A percentile compares a stretch with the other conserved stretches of the same genome.
These are phyloP conservation scores for Aegotheles bennettii DNA, from an alignment of 2,113 vertebrate genomes.

Conservation along the genomic window DNA sequence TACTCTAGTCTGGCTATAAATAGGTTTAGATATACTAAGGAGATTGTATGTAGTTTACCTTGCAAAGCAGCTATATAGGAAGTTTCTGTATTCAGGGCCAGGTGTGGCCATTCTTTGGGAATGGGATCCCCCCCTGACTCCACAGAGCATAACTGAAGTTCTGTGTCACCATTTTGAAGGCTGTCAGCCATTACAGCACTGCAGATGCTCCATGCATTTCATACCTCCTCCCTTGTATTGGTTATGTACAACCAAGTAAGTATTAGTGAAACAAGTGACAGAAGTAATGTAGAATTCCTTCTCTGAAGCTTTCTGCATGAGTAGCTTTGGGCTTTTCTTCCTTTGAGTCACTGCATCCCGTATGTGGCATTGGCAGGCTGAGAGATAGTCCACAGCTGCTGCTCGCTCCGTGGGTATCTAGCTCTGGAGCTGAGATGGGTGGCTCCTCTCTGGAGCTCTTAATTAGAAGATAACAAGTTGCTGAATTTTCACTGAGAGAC, in stretches of 20 bases:
- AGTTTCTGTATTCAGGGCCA: neutral
- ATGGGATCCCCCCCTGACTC: neutral
- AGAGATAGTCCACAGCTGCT: conserved; percentile 4
- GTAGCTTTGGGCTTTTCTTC: neutral
- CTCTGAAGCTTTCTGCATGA: neutral
- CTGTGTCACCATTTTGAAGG: conserved; percentile 14
- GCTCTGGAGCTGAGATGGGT: neutral
- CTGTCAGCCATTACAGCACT: neutral
- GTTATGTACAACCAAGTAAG: neutral
- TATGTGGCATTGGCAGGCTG: neutral
- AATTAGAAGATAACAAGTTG: conserved; percentile 35
- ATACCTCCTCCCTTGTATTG: neutral
- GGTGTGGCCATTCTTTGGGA: neutral
- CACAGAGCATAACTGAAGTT: neutral
- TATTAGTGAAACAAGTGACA: neutral
- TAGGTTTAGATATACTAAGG: neutral
- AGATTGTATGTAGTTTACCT: neutral
- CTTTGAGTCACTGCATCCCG: neutral
- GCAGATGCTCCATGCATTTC: neutral
- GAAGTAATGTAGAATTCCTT: neutral
- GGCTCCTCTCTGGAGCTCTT: conserved; percentile 32
- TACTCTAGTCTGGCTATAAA: neutral
- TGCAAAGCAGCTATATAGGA: neutral
- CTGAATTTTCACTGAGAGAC: neutral
- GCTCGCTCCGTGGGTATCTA: conserved; percentile 8